Base-by-base conservation (phyloP, 2,797 vertebrate genomes). In the Rhabdomys pumilio region DNA sequence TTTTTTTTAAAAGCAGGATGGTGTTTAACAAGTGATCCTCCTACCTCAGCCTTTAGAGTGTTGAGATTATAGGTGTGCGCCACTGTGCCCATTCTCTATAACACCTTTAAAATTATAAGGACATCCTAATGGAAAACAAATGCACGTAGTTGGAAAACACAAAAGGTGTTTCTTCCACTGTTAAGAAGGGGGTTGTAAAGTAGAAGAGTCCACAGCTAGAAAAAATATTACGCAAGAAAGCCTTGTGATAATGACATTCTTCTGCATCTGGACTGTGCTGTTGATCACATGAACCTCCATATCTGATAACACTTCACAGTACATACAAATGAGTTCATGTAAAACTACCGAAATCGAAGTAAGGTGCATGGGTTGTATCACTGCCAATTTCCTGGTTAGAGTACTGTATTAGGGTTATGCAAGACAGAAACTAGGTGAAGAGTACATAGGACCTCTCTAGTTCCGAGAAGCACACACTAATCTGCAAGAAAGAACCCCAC, bases 281-380 rank as follows among this genome's bases (percentile, higher is more conserved):
- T 65, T 86, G 29, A 65, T 94, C 82, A 93, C 50, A 86, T 15
- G 77, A 90, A 77, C n/a, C 44, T 90, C 95, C 22, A 77, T n/a
- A 89, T 22, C 19, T 83, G 91, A 92, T 93, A 90, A 90, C 88
- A 93, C 90, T 82, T 69, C 61, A 84, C 57, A 85, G 73, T 53
- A 67, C 55, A 93, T 82, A 61, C 55, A 84, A 92, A 85, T 73
- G 2, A 86, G 14, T 59, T 15, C 55, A 76, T 85, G 44, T 79
- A 90, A 96, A 96, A 67, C 47, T 67, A 85, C 75, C 24, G 88
- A 97, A 92, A 95, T 90, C 4, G 2, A 93, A 89, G 73, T 83
- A 96, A 90, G 41, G 50, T 63, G 41, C 7, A 34, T 88, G 41
- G 76, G 59, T 88, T 82, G 6, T 73, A 93, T 79, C 75, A 34